Base-by-base conservation (phyloP, 2,113 vertebrate species). In the Pseudopodoces humilis region DNA sequence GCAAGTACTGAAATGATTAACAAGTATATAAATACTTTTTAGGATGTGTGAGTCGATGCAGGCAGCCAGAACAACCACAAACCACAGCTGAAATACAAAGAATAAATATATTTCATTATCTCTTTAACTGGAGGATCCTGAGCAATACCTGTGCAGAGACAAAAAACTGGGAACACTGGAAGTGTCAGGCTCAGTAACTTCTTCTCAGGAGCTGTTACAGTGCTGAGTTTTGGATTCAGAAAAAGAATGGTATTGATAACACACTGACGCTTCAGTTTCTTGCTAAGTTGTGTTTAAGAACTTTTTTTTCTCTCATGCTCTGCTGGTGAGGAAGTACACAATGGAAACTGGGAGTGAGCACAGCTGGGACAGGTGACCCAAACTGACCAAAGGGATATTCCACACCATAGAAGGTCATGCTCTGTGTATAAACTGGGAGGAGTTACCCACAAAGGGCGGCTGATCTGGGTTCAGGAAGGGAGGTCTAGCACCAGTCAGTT, bases 401-500 rank as follows among this genome's bases (percentile, higher is more conserved):
- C 27, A 68, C 44, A 31, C 7, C 44, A 43, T 0, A 33, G 53
- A 27, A 31, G 5, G 17, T 18, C 44, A 14, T 44, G 11, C 4
- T 50, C 13, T 35, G 17, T 52, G 6, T 25, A 50, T 12, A 43
- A 68, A 52, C 27, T 33, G 11, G 6, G 46, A 13, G 5, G 13
- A 50, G 6, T 17, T 31, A 27, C 22, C 37, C 22, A 12, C 11
- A 22, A 60, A 52, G 18, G 21, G 31, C 31, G 41, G 17, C 14
- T 31, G 27, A 9, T 60, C 33, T 68, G 22, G 2, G 11, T 33
- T 86, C 46, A 27, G 37, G 53, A 52, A 31, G 6, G 27, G 7
- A 49, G 2, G 8, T 65, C 30, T 47, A 49, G 18, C 41, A 74
- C 46, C 1, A 0, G 17, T 25, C 37, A 50, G 7, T 31, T 17